These are phyloP conservation scores for Cotesia vestalis DNA, from an alignment of 1,140 invertebrate species.

Conservation along the genomic window DNA sequence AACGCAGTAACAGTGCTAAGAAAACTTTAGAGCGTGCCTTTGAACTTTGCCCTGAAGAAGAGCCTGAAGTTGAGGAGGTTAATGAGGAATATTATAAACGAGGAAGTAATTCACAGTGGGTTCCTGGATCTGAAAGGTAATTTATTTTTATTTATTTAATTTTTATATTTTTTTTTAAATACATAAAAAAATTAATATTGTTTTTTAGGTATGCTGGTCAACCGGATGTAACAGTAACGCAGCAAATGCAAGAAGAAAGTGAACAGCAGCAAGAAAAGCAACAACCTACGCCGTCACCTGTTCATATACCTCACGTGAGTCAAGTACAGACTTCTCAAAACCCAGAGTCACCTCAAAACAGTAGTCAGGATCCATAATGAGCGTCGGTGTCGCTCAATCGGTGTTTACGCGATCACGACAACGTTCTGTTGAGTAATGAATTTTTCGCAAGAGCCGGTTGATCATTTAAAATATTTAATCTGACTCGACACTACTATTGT, in stretches of 20 bases:
- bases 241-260: slow-evolving; percentile 39
- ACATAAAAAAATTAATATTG: no score
- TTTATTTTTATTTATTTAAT: slow-evolving; percentile 12
- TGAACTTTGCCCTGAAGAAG: slow-evolving; percentile 83
- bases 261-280: slow-evolving; percentile 38
- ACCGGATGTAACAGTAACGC: slow-evolving; percentile 43
- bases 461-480: slow-evolving; percentile 32
- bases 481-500: neutral
- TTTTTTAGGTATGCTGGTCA: slow-evolving; percentile 46
- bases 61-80: slow-evolving; percentile 57
- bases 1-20: slow-evolving; percentile 91
- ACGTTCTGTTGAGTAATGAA: slow-evolving; percentile 30
- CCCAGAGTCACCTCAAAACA: slow-evolving; percentile 54
- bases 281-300: slow-evolving; percentile 35
- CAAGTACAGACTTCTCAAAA: slow-evolving; percentile 52
- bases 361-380: slow-evolving; percentile 64
- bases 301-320: slow-evolving; percentile 30
- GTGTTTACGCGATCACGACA: slow-evolving; percentile 12
- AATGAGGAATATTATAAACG: slow-evolving; percentile 48
- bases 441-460: slow-evolving; percentile 46
- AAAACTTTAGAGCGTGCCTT: slow-evolving; percentile 87
- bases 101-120: slow-evolving; percentile 39
- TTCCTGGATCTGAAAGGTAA: slow-evolving; percentile 40
- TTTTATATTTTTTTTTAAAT: no score
- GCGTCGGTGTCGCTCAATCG: slow-evolving; percentile 42